Evolutionary conservation across 2,888 invertebrate species (phyloP), one percentile per base, ranked within the genome.

Genomic region (Dorcus hopei): DNA sequence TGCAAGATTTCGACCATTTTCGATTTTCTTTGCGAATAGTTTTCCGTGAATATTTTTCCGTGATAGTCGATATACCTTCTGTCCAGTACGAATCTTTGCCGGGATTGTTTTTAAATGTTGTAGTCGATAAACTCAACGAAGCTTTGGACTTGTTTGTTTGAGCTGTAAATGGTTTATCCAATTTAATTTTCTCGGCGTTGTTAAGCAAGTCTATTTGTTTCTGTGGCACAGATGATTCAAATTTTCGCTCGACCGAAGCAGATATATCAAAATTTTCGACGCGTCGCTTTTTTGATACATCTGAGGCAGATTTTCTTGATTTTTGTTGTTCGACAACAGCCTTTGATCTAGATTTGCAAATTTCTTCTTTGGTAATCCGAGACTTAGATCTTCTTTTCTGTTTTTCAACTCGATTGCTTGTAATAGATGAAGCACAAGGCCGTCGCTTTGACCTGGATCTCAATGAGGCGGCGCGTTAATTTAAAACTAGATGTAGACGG

Each of bases 1-100:
- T 49, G 43, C 56, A 56, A 8, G 59, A 59, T 45, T 52, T 59
- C 3, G 56, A 59, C 3, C 59, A 49, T 23, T 59, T 59, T 9
- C 39, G 19, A 7, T 53, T 55, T 14, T 52, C 57, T 16, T 57
- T 52, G 3, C 38, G 8, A 23, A 45, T 4, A 16, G 45, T 11
- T 8, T 14, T 14, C 14, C 14, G 14, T 14, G 14, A 1, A 14
- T 14, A 14, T 14, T 14, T 14, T 14, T 33, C 26, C 26, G 6
- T 33, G 1, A 33, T 6, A 1, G 26, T 33, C 6, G 26, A 33
- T 5, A 33, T 7, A 1, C 26, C 26, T 33, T 33, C 26, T 7
- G 26, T 6, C 26, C 26, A 33, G 5, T 33, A 7, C 1, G 26
- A 33, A 33, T 5, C 26, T 33, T 33, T 33, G 14, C 14, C 14